Evolutionary conservation across 1,140 invertebrate species (phyloP), one percentile per base, ranked within the genome.

Genomic region (Littorina saxatilis): DNA sequence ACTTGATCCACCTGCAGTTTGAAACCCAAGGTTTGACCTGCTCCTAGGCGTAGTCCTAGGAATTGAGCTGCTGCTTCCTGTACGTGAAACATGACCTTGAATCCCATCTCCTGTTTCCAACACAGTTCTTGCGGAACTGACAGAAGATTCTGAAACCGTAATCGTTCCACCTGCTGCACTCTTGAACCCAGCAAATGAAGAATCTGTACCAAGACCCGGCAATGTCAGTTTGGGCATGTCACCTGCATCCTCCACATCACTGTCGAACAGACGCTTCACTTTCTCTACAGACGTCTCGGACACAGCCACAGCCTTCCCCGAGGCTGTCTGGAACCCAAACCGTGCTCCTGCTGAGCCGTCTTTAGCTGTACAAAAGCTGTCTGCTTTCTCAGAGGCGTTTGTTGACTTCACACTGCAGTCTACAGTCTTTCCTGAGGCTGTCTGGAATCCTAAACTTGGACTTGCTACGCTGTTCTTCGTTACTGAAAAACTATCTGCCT

Each of bases 161-260:
- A 85, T 20, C 37, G 20, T n/a, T 37, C 75, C 83, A 7, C 81
- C 79, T 68, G 58, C 75, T 23, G 84, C 84, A 52, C 66, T 81
- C 15, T 77, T 37, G 79, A 85, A 85, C 11, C 79, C 81, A 43
- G 50, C 35, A 85, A 78, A 75, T 2, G 27, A 23, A 5, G n/a
- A n/a, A n/a, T n/a, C n/a, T n/a, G n/a, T n/a, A n/a, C n/a, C n/a
- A n/a, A n/a, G n/a, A n/a, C n/a, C n/a, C n/a, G n/a, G n/a, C n/a
- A n/a, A n/a, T n/a, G n/a, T n/a, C n/a, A n/a, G n/a, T n/a, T n/a
- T n/a, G n/a, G n/a, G n/a, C n/a, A n/a, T 47, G 5, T 17, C 17
- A 17, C 23, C 66, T 39, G 35, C 2, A 20, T 29, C 23, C 35
- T 68, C 66, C 1, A 68, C 15, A 32, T 82, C 58, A 20, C 29